Conservation (phyloP, 2,888 invertebrate species). For the Epinotia brunnichana region DNA sequence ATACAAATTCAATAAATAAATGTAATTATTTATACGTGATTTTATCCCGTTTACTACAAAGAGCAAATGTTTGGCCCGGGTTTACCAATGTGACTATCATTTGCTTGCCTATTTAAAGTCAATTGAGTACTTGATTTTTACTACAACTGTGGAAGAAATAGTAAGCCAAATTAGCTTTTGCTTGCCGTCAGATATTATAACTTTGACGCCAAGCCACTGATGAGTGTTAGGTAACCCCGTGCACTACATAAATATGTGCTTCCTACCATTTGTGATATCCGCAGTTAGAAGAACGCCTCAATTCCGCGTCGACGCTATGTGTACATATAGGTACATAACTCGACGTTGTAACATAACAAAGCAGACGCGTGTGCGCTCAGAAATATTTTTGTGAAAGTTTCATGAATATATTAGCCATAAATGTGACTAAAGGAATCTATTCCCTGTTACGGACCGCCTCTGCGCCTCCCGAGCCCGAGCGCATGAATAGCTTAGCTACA, state of each 20-base stretch:
- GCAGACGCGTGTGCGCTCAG: slow-evolving; percentile 67
- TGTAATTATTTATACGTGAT: too few relatives aligned
- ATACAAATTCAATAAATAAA: too few relatives aligned
- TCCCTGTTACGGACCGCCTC: slow-evolving; percentile 64
- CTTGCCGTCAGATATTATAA: not conserved
- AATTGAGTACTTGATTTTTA: too few relatives aligned
- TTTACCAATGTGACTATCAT: too few relatives aligned
- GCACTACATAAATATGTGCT: not conserved
- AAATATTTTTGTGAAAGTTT: slow-evolving; percentile 81
- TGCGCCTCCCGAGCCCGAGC: slow-evolving; percentile 52
- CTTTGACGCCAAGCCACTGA: not conserved
- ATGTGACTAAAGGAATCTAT: slow-evolving; percentile 82
- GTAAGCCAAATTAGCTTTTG: too few relatives aligned
- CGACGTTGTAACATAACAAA: slow-evolving; percentile 66
- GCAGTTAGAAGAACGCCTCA: slow-evolving; percentile 51
- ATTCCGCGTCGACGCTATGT: slow-evolving; percentile 53
- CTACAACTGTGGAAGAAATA: too few relatives aligned
- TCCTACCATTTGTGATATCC: not conserved
- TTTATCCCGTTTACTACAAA: too few relatives aligned
- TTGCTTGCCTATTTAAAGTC: too few relatives aligned
- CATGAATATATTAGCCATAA: slow-evolving; percentile 85
- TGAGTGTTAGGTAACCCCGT: not conserved
- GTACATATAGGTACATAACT: slow-evolving; percentile 54
- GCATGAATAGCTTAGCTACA: slow-evolving; percentile 54
- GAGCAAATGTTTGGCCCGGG: too few relatives aligned